These are phyloP conservation scores for Tipula lateralis DNA, from an alignment of 2,888 invertebrate genomes.

Conservation along the genomic window DNA sequence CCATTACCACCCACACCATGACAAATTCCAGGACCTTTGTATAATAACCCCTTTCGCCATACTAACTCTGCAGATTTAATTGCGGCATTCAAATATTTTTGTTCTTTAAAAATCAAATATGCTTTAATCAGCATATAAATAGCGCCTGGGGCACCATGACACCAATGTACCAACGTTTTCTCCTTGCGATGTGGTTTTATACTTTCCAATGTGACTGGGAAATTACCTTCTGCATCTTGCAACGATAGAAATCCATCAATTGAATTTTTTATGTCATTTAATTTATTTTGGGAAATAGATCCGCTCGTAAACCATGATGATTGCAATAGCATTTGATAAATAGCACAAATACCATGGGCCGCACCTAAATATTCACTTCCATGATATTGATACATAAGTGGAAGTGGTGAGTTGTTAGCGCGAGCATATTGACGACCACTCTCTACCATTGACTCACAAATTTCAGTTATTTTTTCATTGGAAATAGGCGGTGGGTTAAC, in stretches of 20 bases:
- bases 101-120: slow-evolving; percentile 66
- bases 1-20: slow-evolving; percentile 83
- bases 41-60: slow-evolving; percentile 76
- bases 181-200: slow-evolving; percentile 48
- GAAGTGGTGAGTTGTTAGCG: slow-evolving; percentile 55
- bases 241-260: slow-evolving; percentile 61
- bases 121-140: slow-evolving; percentile 79
- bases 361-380: slow-evolving; percentile 53
- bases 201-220: slow-evolving; percentile 69
- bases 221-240: slow-evolving; percentile 69
- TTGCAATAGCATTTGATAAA: slow-evolving; percentile 60
- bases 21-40: slow-evolving; percentile 85
- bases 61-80: slow-evolving; percentile 67
- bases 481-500: slow-evolving; percentile 43
- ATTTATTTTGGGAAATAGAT: neutral
- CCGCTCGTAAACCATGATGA: slow-evolving; percentile 49
- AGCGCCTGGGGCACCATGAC: slow-evolving; percentile 81
- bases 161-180: slow-evolving; percentile 81
- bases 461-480: slow-evolving; percentile 54
- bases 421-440: slow-evolving; percentile 68
- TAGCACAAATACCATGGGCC: slow-evolving; percentile 62
- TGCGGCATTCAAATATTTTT: slow-evolving; percentile 65
- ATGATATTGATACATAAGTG: slow-evolving; percentile 68
- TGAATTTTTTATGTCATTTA: slow-evolving; percentile 55
- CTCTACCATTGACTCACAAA: slow-evolving; percentile 64